Conservation (phyloP, 2,888 invertebrate species). For the Suillia variegata region DNA sequence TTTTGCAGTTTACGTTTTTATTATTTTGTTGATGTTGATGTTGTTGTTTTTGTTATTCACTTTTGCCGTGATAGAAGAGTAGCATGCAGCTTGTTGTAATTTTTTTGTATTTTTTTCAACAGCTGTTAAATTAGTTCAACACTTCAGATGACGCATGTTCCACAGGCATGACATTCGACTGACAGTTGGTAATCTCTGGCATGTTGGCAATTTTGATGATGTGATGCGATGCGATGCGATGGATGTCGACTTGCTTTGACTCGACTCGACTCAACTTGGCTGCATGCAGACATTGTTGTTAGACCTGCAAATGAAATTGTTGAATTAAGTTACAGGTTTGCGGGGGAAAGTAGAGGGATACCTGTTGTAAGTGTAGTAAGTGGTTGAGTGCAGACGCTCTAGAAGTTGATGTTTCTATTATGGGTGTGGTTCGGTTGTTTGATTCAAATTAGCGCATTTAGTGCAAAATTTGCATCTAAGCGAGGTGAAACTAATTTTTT, state of each 20-base stretch:
- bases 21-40: slow-evolving; percentile 19
- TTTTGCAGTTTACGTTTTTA: slow-evolving; percentile 27
- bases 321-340: background rate
- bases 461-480: background rate
- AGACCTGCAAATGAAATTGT: background rate
- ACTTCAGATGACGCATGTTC: slow-evolving; percentile 59
- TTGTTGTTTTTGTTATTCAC: slow-evolving; percentile 29
- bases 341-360: background rate
- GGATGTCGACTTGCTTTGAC: background rate
- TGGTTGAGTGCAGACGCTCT: too few relatives aligned
- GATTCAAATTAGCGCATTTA: slow-evolving; percentile 3
- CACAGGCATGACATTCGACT: slow-evolving; percentile 58
- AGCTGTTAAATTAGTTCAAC: slow-evolving; percentile 61
- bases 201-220: slow-evolving; percentile 50
- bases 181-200: slow-evolving; percentile 59
- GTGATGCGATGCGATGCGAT: slow-evolving; percentile 8
- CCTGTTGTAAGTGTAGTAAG: background rate
- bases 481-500: background rate
- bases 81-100: background rate
- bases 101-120: slow-evolving; percentile 46
- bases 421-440: slow-evolving; percentile 6
- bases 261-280: too few relatives aligned
- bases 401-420: slow-evolving; percentile 11
- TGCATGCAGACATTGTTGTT: background rate
- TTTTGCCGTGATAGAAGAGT: slow-evolving; percentile 35